Base-by-base conservation (phyloP, 2,797 vertebrate genomes). In the Danio albolineatus region DNA sequence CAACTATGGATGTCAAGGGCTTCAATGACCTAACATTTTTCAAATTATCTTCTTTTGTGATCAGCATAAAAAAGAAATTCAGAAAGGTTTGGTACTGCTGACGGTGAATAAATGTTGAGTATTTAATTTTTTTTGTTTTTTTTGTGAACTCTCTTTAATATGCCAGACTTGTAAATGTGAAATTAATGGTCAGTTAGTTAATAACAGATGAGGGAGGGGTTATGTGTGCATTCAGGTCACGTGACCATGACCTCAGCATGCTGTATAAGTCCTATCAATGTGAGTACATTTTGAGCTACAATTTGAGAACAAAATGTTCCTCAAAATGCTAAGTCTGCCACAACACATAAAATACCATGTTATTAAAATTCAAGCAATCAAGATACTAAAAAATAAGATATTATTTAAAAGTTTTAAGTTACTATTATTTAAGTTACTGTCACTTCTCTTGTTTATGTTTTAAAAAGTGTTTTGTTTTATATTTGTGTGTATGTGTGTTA, bases 121-220 rank as follows among this genome's bases (percentile, higher is more conserved):
- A n/a, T n/a, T n/a, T n/a, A n/a, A n/a, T n/a, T n/a, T n/a, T n/a
- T n/a, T n/a, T n/a, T n/a, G n/a, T n/a, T n/a, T n/a, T n/a, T n/a
- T n/a, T n/a, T n/a, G n/a, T n/a, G 28, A 28, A 28, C 28, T 28
- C 28, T 28, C 10, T 14, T 73, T 48, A 60, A 46, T 10, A 57
- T 28, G 36, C 10, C 28, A 53, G 65, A 13, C 36, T 28, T 44
- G 17, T 72, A 39, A 72, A 72, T 13, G 14, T 65, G 17, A 54
- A 56, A 43, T 65, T 4, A 41, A 60, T 36, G 38, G n/a, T 51
- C 10, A 19, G 54, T 70, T 51, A 78, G 60, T 59, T 49, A 76
- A 64, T 53, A 17, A 43, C 19, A 46, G 41, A 65, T 17, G 2
- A 38, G 1, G 41, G 21, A 75, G 7, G 10, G 70, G 54, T 59